These are phyloP conservation scores for Gasterosteus aculeatus DNA, from an alignment of 2,113 vertebrate genomes.

Conservation along the genomic window DNA sequence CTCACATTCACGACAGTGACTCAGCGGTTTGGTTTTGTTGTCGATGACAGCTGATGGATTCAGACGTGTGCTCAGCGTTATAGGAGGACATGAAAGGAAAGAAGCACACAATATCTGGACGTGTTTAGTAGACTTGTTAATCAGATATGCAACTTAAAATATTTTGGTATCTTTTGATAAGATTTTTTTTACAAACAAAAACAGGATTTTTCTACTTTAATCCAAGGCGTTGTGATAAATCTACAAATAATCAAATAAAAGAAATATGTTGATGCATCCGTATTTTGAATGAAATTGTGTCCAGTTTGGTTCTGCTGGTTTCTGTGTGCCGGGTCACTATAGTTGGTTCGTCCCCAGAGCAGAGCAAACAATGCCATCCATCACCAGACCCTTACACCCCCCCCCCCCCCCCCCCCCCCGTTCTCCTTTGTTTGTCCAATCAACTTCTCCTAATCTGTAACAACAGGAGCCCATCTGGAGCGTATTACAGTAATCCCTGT, in stretches of 20 bases:
- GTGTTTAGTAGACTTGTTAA: neutral
- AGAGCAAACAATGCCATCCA: conserved; percentile 41
- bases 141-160: neutral
- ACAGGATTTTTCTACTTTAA: neutral
- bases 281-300: conserved; percentile 10
- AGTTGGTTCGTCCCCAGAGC: conserved; percentile 4
- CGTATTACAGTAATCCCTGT: conserved; percentile 77
- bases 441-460: conserved; percentile 70
- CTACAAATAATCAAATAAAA: neutral
- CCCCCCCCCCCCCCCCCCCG: neutral
- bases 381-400: conserved; percentile 52
- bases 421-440: conserved; percentile 65
- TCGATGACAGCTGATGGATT: neutral
- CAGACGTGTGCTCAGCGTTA: neutral
- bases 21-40: neutral
- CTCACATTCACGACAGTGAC: conserved; percentile 28
- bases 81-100: neutral
- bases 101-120: too few relatives aligned
- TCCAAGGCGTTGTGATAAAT: neutral
- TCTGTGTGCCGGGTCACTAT: conserved; percentile 7
- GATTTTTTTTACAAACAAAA: neutral
- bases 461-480: conserved; percentile 76
- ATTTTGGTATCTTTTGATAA: neutral
- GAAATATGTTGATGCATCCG: neutral
- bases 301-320: conserved; percentile 7